Base-by-base conservation (phyloP, 2,113 vertebrate genomes). In the Hemicordylus capensis region DNA sequence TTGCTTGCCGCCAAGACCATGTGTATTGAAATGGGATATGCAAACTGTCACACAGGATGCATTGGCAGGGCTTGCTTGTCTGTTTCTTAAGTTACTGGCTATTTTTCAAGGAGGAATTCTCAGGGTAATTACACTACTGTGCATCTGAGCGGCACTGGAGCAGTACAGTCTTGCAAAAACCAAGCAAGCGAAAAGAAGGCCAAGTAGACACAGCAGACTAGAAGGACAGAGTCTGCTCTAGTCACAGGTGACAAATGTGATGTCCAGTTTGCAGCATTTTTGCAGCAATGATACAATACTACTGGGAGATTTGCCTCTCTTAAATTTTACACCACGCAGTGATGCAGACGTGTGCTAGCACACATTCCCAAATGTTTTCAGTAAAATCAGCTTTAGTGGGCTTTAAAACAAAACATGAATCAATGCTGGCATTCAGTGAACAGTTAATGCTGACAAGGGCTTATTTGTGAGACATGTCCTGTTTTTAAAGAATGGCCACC, bases 381-480 rank as follows among this genome's bases (percentile, higher is more conserved):
- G 61, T 78, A 56, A 78, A 78, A 75, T 59, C 51, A 70, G 75
- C 8, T 46, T 63, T 78, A 70, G 51, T 59, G 51, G 59, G 51
- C 28, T 85, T 82, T 85, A 20, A 58, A 72, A 78, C 59, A 39
- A 79, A 85, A 61, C 51, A 48, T 70, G 54, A 70, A 78, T 85
- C 64, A 78, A 70, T 78, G 56, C 74, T 78, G 64, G 83, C 15
- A 34, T n/a, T 70, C 51, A 69, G 51, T 58, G 63, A 85, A 78
- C 75, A 46, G 63, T 78, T 70, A 79, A 70, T 59, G 42, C 58
- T 64, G n/a, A 83, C 72, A 83, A 64, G 81, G 44, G 64, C 70
- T 83, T 75, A 75, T 75, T 76, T 83, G 64, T 85, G 75, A 64
- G 54, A 78, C 75, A 46, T 72, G 75, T 85, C 75, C 83, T 59